Evolutionary conservation across 2,797 vertebrate genomes (phyloP).

Genomic region (Tokudaia tokunoshimensis): DNA sequence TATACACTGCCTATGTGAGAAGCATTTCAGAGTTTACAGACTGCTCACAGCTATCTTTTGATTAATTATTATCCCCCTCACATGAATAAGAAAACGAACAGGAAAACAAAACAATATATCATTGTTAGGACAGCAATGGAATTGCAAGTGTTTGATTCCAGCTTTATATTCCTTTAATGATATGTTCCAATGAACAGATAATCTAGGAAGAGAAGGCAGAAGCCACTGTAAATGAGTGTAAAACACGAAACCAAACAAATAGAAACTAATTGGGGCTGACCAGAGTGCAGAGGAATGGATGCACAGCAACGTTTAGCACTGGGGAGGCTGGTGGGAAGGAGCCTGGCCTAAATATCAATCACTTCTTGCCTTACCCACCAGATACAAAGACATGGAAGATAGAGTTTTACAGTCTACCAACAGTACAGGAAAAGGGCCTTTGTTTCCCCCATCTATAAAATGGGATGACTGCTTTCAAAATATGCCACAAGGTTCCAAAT

Average conservation of each 20-base stretch:
- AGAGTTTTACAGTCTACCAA: not conserved
- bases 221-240: not conserved
- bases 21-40: not conserved
- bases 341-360: not conserved
- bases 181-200: not conserved
- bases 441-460: not conserved
- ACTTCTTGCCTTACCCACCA: not conserved
- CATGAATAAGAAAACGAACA: not conserved
- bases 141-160: not conserved
- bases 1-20: not conserved
- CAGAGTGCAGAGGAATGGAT: rapidly evolving
- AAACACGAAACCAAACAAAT: not conserved
- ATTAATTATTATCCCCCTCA: not conserved
- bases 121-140: not conserved
- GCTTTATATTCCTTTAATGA: not conserved
- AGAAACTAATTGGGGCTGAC: not conserved
- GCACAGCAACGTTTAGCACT: no score
- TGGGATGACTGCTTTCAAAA: not conserved
- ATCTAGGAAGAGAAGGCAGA: not conserved
- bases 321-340: not conserved
- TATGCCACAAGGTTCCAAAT: not conserved
- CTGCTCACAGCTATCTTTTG: not conserved
- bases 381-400: not conserved
- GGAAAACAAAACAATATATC: not conserved
- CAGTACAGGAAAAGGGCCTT: not conserved